These are phyloP conservation scores for Schizopygopsis pylzovi DNA, from an alignment of 2,797 vertebrate species.

Conservation along the genomic window DNA sequence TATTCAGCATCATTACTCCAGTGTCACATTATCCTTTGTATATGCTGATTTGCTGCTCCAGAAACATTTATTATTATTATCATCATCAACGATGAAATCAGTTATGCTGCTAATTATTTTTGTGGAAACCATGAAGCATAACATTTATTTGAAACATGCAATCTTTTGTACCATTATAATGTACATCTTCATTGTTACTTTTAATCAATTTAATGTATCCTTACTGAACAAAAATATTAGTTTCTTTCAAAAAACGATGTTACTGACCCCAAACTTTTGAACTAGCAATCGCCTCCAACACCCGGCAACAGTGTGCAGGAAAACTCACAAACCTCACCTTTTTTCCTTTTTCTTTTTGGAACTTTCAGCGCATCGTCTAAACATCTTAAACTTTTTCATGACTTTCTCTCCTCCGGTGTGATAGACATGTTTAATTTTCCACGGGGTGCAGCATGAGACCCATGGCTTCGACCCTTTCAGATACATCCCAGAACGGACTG, in stretches of 20 bases:
- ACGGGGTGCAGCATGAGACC: not conserved
- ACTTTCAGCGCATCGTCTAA: constrained; percentile 30
- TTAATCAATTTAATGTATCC: not conserved
- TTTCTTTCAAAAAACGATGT: not conserved
- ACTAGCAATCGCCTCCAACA: not conserved
- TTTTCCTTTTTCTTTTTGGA: constrained; percentile 32
- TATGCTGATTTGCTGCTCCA: not conserved
- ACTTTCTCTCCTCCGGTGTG: constrained; percentile 4
- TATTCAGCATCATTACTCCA: not conserved
- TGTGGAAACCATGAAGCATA: not conserved
- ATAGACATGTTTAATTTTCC: constrained; percentile 24
- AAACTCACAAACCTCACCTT: constrained; percentile 42
- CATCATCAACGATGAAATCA: not conserved
- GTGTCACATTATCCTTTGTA: not conserved
- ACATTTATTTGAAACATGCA: not conserved
- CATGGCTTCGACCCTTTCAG: not conserved
- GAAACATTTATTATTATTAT: not conserved
- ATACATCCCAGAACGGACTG: constrained; percentile 36
- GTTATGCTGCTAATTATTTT: not conserved
- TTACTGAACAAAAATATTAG: not conserved
- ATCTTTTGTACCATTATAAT: not conserved
- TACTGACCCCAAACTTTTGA: not conserved
- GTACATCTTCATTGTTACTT: not conserved
- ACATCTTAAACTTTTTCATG: constrained; percentile 34
- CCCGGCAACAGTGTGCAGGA: not conserved